Percentiles rank a stretch among this genome's conserved stretches.
phyloP scores from a whole-genome alignment of 2,888 invertebrate species.

The Dione vanillae region DNA sequence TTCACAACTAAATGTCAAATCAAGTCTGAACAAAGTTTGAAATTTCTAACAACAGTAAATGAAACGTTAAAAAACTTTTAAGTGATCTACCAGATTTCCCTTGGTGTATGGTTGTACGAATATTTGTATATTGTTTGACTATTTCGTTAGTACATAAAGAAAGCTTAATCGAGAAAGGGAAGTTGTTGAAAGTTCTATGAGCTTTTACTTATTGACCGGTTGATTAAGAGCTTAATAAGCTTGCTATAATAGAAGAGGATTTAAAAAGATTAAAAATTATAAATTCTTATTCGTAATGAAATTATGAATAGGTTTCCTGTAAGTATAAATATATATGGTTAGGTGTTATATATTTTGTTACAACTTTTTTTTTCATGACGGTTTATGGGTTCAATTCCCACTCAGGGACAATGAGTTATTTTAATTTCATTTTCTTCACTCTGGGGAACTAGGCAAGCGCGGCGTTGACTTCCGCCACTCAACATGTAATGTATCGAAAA shows the following conservation, averaged over 20 bases:
- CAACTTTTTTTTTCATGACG: too few species aligned
- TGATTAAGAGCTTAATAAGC: not conserved
- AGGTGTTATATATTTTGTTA: too few species aligned
- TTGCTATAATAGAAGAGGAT: not conserved
- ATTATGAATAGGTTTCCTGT: not conserved
- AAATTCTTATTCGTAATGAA: not conserved
- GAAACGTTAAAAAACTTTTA: conserved; percentile 6
- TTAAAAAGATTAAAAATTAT: not conserved
- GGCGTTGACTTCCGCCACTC: too few species aligned
- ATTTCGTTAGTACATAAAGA: not conserved
- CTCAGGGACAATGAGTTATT: too few species aligned
- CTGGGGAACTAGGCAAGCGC: too few species aligned
- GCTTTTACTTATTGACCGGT: conserved; percentile 9
- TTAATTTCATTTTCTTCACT: too few species aligned
- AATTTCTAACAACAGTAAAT: not conserved
- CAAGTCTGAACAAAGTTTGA: not conserved
- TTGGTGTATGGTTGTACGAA: conserved; percentile 3
- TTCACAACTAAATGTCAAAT: too few species aligned
- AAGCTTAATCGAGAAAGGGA: not conserved
- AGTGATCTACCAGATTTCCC: conserved; percentile 12
- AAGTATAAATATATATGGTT: too few species aligned
- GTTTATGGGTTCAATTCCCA: too few species aligned
- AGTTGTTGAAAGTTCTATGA: conserved; percentile 4
- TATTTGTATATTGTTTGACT: not conserved
- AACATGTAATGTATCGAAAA: too few species aligned